Evolutionary conservation across 2,888 invertebrate species (phyloP).

Genomic region (Hoplodrina blanda): DNA sequence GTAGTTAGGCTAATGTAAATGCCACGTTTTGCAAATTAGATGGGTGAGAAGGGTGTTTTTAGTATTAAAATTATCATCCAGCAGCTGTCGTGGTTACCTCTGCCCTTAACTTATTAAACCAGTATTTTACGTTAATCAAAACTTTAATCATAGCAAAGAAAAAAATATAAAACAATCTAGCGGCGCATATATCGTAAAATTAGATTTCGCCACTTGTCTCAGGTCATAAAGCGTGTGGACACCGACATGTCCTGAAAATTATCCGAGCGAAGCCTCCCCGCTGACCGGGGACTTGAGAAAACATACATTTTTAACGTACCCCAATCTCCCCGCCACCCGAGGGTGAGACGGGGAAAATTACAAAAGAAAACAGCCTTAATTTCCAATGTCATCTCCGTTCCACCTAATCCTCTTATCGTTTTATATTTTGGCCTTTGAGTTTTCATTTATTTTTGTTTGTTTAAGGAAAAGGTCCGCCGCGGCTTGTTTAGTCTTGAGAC

Average conservation of each 20-base stretch:
- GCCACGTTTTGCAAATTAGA: conserved; percentile 40
- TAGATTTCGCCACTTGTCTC: conserved; percentile 66
- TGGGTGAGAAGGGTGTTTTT: background rate
- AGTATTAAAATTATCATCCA: conserved; percentile 4
- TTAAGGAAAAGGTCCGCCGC: conserved; percentile 83
- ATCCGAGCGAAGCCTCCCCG: conserved; percentile 77
- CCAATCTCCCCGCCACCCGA: conserved; percentile 70
- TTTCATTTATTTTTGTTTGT: conserved; percentile 90
- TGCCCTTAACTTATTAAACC: background rate
- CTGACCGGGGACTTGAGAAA: conserved; percentile 76
- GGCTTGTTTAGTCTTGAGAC: conserved; percentile 70
- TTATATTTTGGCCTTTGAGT: conserved; percentile 90
- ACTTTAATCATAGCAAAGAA: conserved; percentile 23
- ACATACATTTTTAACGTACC: conserved; percentile 89
- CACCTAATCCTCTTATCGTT: conserved; percentile 90
- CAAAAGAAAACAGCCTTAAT: conserved; percentile 91
- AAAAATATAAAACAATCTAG: conserved; percentile 46
- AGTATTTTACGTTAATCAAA: conserved; percentile 10
- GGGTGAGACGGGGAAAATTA: conserved; percentile 88
- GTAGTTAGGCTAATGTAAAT: conserved; percentile 32
- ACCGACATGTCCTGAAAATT: conserved; percentile 80
- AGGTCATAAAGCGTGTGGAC: conserved; percentile 78
- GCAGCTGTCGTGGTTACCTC: background rate
- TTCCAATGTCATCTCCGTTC: conserved; percentile 91
- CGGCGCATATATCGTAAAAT: conserved; percentile 60